Conservation (phyloP, 1,140 invertebrate genomes). For the Leptonema lineaticorne region DNA sequence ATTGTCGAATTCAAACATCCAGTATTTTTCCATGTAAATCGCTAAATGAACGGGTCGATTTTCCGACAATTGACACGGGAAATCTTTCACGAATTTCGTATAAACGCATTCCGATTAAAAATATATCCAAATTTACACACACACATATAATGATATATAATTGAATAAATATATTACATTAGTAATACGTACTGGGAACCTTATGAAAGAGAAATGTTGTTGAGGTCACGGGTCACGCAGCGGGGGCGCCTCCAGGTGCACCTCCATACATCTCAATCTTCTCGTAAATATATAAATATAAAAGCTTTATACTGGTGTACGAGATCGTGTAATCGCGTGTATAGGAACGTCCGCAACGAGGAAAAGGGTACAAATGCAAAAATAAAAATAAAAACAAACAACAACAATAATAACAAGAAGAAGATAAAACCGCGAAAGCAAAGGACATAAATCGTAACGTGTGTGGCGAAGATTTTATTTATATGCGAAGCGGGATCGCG, state of each 20-base stretch:
- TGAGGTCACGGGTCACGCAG: slow-evolving; percentile 35
- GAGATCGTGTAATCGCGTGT: slow-evolving; percentile 8
- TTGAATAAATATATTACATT: slow-evolving; percentile 20
- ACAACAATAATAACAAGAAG: neutral
- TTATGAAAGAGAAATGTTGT: slow-evolving; percentile 29
- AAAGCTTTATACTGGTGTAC: neutral
- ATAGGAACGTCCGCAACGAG: no score
- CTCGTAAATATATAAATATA: slow-evolving; percentile 12
- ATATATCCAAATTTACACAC: no score
- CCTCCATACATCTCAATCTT: slow-evolving; percentile 30
- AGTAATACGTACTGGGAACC: slow-evolving; percentile 22
- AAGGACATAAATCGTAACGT: slow-evolving; percentile 22
- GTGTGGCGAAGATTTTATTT: slow-evolving; percentile 21
- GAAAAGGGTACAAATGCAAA: no score
- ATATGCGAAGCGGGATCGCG: neutral
- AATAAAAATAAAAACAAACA: neutral
- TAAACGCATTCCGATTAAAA: no score
- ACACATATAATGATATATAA: slow-evolving; percentile 9
- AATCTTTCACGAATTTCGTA: neutral
- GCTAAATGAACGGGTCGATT: neutral
- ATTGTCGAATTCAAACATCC: no score
- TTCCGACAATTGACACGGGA: neutral
- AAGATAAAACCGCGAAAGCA: no score
- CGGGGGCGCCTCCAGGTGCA: slow-evolving; percentile 37
- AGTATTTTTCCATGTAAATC: no score